Base-by-base conservation (phyloP, 2,113 vertebrate species). In the Halcyon malimbica region DNA sequence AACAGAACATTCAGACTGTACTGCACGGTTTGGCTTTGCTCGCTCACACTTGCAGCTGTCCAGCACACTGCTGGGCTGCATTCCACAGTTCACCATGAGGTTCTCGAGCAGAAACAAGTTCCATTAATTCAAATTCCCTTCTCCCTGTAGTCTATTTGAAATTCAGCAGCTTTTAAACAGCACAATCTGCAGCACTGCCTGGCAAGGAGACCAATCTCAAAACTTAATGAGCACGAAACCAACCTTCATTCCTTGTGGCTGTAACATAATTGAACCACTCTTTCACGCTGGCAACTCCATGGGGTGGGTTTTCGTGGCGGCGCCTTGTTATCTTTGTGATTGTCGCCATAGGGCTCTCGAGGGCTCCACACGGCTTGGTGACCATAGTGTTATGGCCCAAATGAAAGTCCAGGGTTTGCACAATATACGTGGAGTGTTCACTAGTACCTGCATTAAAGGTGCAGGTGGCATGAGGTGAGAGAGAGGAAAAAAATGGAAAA, bases 211-310 rank as follows among this genome's bases (percentile, higher is more conserved):
- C 23, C 26, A n/a, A 62, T 62, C 71, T 56, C 80, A n/a, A 33
- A 25, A 63, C 39, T 63, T 15, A 78, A 77, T 4, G 15, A 77
- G 44, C 8, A 24, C 9, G 60, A 18, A 42, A 31, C 93, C 57
- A 87, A 99, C 99, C 99, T 99, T 99, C 99, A 17, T 99, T 99
- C 91, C 99, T 99, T 73, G 99, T 99, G 93, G 99, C 99, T 63
- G 99, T 99, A 64, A 99, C 99, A 1, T 99, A 99, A 97, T 98
- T 98, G 96, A 99, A 99, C 99, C 99, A 99, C 59, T 99, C 99
- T 92, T 99, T 99, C 71, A 99, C 99, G 2, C 99, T 99, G 73
- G 99, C 99, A 14, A 99, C 99, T 53, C 99, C 99, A 3, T 99
- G 99, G 1, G 99, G 99, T 6, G 99, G 99, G 89, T 99, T 99